These are phyloP conservation scores for Stenodera caucasica DNA, from an alignment of 2,888 invertebrate species.

Conservation along the genomic window DNA sequence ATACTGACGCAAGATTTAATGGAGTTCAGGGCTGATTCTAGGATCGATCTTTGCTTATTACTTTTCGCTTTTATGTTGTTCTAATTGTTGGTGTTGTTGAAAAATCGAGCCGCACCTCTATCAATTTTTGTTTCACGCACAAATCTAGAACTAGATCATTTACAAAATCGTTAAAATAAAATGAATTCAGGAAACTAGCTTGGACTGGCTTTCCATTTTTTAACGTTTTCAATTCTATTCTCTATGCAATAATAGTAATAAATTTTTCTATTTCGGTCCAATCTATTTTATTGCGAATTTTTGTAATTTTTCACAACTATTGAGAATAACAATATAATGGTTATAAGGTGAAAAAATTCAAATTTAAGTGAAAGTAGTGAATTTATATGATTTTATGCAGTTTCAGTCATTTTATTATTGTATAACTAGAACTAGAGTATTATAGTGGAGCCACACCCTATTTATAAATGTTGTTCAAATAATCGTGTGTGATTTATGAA, in stretches of 20 bases:
- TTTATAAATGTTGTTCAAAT: no score
- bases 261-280: not conserved
- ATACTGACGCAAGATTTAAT: no score
- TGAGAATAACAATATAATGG: constrained; percentile 12
- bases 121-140: not conserved
- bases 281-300: constrained; percentile 6
- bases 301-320: not conserved
- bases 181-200: constrained; percentile 3
- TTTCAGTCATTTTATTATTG: constrained; percentile 11
- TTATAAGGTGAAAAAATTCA: constrained; percentile 11
- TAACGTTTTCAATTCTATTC: not conserved
- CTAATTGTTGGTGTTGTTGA: not conserved
- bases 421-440: constrained; percentile 14
- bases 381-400: constrained; percentile 13
- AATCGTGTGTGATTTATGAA: constrained; percentile 17
- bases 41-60: no score
- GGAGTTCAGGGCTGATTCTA: no score
- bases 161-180: not conserved
- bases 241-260: not conserved
- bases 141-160: not conserved
- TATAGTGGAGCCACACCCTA: constrained; percentile 17
- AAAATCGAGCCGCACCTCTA: not conserved
- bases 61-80: not conserved
- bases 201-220: not conserved
- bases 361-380: constrained; percentile 16